Evolutionary conservation across 2,113 vertebrate genomes (phyloP), one percentile per base, ranked within the genome.

Genomic region (Chlamydotis undulata): DNA sequence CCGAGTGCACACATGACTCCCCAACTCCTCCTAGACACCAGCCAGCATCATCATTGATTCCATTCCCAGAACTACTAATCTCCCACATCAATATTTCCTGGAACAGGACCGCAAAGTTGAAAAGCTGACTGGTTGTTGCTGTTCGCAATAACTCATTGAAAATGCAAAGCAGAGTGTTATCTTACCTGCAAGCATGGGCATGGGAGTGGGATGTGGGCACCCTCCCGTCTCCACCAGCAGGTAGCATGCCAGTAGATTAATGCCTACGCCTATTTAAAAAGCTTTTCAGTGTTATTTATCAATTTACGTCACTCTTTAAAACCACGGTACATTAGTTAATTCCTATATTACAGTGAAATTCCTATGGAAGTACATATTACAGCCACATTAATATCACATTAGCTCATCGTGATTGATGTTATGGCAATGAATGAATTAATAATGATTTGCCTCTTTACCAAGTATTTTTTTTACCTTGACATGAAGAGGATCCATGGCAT

Each of bases 311-410:
- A 95, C 70, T 93, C 81, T 89, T 92, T 93, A 81, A 94, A 96
- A 94, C 90, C 69, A 65, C 92, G 49, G 26, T 93, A 89, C 89
- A 97, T 96, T 96, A 97, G 85, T 93, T 89, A 96, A 95, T 96
- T 97, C 97, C 96, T 94, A 80, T 97, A 95, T 89, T 97, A 85
- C 84, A 93, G 49, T 95, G 95, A 97, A 97, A 97, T 94, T 97
- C 93, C 93, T 97, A 90, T 95, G 96, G 97, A 97, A 97, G 92
- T 67, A 91, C 94, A 78, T 96, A 96, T 97, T 97, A 97, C 56
- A 97, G 95, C 92, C 97, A 95, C 97, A 98, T 98, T 98, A 98
- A 97, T 97, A 98, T 97, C 98, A 97, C 98, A 98, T 98, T 98
- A 98, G 96, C 89, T 96, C 59, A 47, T 96, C 7, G 0, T 97